phyloP scores from a whole-genome alignment of 2,113 vertebrate genomes.

The Ptyas mucosa region DNA sequence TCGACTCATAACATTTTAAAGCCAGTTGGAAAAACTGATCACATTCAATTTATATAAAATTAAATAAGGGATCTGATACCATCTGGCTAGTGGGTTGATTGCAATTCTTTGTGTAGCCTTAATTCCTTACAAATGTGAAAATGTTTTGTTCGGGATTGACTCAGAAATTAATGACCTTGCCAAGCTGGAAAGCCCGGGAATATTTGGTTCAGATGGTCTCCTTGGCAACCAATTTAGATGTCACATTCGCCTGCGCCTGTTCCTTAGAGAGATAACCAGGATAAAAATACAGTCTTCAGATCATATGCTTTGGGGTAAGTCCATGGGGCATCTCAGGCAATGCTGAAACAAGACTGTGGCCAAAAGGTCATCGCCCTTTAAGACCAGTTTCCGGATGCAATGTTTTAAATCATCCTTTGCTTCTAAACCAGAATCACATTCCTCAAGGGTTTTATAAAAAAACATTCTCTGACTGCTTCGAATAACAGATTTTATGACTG shows the following conservation, averaged over 20 bases:
- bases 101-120: constrained; percentile 12
- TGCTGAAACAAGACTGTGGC: not conserved
- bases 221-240: constrained; percentile 41
- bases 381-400: constrained; percentile 9
- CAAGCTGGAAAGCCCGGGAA: constrained; percentile 42
- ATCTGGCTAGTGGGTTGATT: constrained; percentile 35
- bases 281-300: not conserved
- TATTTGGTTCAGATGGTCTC: constrained; percentile 50
- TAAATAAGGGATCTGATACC: constrained; percentile 19
- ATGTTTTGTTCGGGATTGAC: constrained; percentile 46
- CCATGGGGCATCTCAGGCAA: not conserved
- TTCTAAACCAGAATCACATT: constrained; percentile 30
- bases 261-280: constrained; percentile 35
- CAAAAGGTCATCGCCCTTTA: constrained; percentile 44
- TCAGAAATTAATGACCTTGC: constrained; percentile 52
- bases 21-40: not conserved
- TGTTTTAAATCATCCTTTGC: constrained; percentile 4
- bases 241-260: constrained; percentile 33
- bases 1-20: not conserved
- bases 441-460: constrained; percentile 16
- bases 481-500: not conserved
- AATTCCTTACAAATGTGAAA: constrained; percentile 38
- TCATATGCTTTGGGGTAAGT: not conserved
- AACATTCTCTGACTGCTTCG: constrained; percentile 31
- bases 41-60: constrained; percentile 13